Evolutionary conservation across 2,888 invertebrate species (phyloP).

Genomic region (Ornithoptera alexandrae): DNA sequence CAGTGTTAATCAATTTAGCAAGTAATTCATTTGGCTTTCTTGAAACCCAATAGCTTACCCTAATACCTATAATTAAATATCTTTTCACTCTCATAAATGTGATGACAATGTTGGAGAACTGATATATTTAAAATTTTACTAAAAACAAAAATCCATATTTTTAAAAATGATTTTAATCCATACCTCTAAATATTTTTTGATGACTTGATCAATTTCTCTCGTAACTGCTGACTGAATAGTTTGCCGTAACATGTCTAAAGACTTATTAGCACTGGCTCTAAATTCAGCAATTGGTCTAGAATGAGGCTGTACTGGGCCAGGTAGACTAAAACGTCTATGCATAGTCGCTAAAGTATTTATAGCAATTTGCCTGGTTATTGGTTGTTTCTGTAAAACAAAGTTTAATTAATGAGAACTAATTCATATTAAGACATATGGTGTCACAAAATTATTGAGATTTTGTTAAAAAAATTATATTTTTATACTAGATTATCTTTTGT

Average conservation of each 20-base stretch:
- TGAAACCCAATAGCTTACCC: too few species aligned
- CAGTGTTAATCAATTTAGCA: too few species aligned
- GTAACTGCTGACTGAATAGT: conserved; percentile 89
- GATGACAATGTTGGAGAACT: too few species aligned
- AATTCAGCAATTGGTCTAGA: conserved; percentile 76
- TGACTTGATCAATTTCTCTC: conserved; percentile 87
- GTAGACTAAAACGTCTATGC: conserved; percentile 78
- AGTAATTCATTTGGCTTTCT: too few species aligned
- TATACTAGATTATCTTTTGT: too few species aligned
- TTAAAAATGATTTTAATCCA: conserved; percentile 32
- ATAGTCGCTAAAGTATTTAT: conserved; percentile 84
- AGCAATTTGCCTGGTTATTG: conserved; percentile 82
- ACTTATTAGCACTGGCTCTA: conserved; percentile 84
- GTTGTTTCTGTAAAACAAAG: conserved; percentile 63
- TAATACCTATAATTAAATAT: too few species aligned
- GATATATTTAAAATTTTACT: too few species aligned
- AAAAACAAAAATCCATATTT: too few species aligned
- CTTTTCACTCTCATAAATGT: too few species aligned
- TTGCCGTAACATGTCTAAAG: conserved; percentile 86
- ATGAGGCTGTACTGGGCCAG: conserved; percentile 77
- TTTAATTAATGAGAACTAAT: neutral
- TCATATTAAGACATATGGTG: too few species aligned
- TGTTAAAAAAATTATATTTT: too few species aligned
- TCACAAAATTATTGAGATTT: too few species aligned
- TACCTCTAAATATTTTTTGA: conserved; percentile 88